Conservation (phyloP, 2,888 invertebrate species). For the Nephrotoma flavescens region DNA sequence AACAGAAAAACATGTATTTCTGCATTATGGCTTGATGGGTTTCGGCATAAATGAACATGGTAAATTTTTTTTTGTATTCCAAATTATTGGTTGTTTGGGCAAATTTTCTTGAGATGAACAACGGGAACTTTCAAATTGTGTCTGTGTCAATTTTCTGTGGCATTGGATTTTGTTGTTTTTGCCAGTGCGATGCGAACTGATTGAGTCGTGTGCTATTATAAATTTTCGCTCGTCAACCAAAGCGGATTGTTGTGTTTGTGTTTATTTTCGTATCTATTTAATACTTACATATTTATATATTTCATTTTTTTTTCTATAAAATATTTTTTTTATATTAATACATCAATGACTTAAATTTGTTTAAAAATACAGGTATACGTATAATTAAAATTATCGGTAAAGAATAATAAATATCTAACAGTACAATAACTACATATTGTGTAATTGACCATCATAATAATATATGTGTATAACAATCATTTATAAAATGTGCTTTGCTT, state of each 20-base stretch:
- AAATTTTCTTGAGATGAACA: no score
- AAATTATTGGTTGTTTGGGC: no score
- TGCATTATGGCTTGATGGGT: no score
- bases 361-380: background rate
- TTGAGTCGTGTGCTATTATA: background rate
- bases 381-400: background rate
- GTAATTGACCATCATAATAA: background rate
- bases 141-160: no score
- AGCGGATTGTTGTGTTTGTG: background rate
- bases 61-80: no score
- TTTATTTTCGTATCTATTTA: background rate
- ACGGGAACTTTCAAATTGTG: no score
- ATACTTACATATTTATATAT: background rate
- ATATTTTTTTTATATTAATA: background rate
- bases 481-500: background rate
- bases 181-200: background rate
- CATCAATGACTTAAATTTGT: background rate
- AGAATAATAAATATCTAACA: background rate
- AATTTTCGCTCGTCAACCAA: background rate
- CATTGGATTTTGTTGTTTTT: no score
- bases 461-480: background rate
- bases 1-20: no score
- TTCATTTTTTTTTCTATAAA: background rate
- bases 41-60: no score
- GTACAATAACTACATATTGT: background rate